Evolutionary conservation across 2,797 vertebrate genomes (phyloP), one percentile per base, ranked within the genome.

Genomic region (Mareca penelope): DNA sequence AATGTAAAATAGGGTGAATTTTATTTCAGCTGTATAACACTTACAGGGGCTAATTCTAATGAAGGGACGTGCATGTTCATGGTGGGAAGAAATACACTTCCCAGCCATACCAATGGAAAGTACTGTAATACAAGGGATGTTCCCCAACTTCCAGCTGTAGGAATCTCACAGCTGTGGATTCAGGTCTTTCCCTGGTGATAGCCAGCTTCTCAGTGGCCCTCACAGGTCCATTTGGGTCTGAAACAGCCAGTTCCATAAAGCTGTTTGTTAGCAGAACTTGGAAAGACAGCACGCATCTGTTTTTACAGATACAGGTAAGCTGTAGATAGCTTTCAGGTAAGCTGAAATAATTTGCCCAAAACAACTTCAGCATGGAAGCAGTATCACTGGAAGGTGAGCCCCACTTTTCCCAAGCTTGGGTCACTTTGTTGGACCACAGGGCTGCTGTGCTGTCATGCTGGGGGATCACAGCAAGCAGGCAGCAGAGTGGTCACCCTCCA

Each of bases 11-110:
- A 23, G 4, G 7, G 10, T 64, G 26, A 28, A 31, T 50, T 77
- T 72, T 65, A n/a, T 56, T 78, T 75, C 1, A 1, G 9, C 16
- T 31, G 8, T 42, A 3, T 53, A 61, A 35, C 0, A 0, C 14
- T 55, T 83, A 28, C 15, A 10, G 31, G 13, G 15, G 15, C 33
- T 42, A 28, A 14, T 44, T 88, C 70, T 60, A 56, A 15, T 21
- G 28, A 42, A 16, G 5, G 11, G 7, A 56, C 0, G 1, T 8
- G 12, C 14, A 42, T 18, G 42, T 42, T 42, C 42, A 42, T 17
- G 17, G 4, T 18, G 42, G 42, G 42, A 42, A 42, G 17, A 42
- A 42, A 42, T 42, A 2, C 17, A 37, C 19, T 52, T 39, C 10
- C 40, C 59, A 85, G 55, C n/a, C 59, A 4, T 39, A 52, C 19